Percentiles rank a stretch among this genome's conserved stretches.
phyloP scores from a whole-genome alignment of 2,113 vertebrate genomes.

The Chauna torquata region DNA sequence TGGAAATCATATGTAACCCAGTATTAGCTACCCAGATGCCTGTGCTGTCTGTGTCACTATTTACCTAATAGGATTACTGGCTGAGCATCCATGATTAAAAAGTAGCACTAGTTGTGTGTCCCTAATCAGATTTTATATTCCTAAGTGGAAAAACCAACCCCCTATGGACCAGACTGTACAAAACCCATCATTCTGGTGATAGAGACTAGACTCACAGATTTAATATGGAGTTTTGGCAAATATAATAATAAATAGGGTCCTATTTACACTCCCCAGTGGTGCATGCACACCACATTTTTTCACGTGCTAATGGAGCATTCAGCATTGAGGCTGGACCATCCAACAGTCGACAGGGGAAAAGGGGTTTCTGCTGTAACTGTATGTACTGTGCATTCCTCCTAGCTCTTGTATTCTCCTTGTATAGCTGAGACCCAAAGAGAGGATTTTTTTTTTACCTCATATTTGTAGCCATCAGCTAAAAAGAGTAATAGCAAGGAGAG shows the following conservation, averaged over 20 bases:
- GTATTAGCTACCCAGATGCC: neutral
- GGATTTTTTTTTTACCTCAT: neutral
- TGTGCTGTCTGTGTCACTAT: neutral
- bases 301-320: fast-evolving
- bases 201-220: neutral
- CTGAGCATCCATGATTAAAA: neutral
- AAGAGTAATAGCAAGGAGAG: neutral
- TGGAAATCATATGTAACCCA: neutral
- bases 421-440: neutral
- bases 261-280: neutral
- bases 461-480: neutral
- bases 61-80: neutral
- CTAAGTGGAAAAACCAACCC: neutral
- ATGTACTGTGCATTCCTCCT: neutral
- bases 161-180: neutral
- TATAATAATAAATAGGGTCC: neutral
- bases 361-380: neutral
- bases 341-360: neutral
- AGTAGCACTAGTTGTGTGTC: neutral
- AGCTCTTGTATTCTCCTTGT: neutral
- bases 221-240: neutral
- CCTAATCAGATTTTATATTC: neutral
- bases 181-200: neutral
- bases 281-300: neutral
- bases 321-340: neutral